Conservation (phyloP, 2,888 invertebrate species). For the Acleris holmiana region DNA sequence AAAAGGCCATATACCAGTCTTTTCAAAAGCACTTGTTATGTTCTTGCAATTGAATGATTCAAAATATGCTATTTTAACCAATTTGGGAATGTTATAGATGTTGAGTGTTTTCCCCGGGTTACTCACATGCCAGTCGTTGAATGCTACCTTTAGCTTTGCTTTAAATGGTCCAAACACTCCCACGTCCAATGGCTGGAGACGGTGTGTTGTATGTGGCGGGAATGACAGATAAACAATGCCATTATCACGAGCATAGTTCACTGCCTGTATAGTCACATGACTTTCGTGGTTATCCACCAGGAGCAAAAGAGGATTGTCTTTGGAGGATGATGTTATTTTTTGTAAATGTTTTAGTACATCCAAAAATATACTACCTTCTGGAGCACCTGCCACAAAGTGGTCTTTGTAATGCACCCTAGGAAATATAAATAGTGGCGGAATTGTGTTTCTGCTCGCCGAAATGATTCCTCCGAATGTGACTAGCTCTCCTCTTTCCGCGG, state of each 20-base stretch:
- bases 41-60: constrained; percentile 51
- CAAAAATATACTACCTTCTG: constrained; percentile 41
- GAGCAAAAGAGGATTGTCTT: constrained; percentile 41
- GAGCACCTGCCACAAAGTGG: constrained; percentile 36
- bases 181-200: constrained; percentile 54
- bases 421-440: constrained; percentile 53
- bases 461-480: constrained; percentile 57
- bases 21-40: constrained; percentile 53
- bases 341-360: constrained; percentile 31
- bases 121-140: constrained; percentile 52
- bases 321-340: constrained; percentile 24
- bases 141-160: constrained; percentile 47
- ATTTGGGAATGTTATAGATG: constrained; percentile 50
- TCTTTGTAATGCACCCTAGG: constrained; percentile 44
- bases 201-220: constrained; percentile 53
- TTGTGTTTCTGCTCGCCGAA: constrained; percentile 48
- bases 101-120: constrained; percentile 53
- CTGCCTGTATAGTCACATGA: constrained; percentile 34
- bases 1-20: constrained; percentile 43
- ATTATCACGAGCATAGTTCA: constrained; percentile 40
- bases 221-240: constrained; percentile 41
- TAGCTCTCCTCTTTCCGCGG: constrained; percentile 54
- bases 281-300: constrained; percentile 40
- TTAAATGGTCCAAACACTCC: constrained; percentile 50
- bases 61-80: constrained; percentile 8